Conservation (phyloP, 2,113 vertebrate species). For the Megatriorchis doriae region DNA sequence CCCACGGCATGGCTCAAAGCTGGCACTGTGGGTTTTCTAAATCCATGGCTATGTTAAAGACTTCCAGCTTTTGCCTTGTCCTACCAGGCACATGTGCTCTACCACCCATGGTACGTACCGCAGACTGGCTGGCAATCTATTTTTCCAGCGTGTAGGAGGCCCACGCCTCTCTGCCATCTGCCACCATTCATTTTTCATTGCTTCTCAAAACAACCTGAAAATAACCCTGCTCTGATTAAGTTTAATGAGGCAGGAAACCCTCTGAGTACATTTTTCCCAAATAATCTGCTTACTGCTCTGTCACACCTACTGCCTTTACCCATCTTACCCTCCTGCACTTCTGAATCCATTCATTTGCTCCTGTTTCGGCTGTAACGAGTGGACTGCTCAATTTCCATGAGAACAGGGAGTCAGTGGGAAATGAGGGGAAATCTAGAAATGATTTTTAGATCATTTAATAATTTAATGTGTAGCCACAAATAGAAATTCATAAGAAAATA, state of each 20-base stretch:
- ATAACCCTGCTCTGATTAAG: not conserved
- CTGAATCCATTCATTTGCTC: not conserved
- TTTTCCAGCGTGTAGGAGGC: not conserved
- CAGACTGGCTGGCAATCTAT: not conserved
- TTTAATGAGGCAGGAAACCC: not conserved
- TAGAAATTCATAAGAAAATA: not conserved
- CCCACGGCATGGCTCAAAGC: accelerated
- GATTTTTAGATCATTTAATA: not conserved
- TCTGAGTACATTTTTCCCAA: not conserved
- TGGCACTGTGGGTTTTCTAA: not conserved
- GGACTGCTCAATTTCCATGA: not conserved
- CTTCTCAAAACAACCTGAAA: conserved; percentile 1
- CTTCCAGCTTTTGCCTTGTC: not conserved
- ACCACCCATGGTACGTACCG: not conserved
- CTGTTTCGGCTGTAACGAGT: not conserved
- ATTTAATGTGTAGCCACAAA: not conserved
- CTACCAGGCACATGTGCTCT: not conserved
- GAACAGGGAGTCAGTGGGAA: not conserved
- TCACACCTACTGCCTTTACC: not conserved
- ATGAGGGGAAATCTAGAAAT: not conserved
- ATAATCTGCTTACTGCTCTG: not conserved
- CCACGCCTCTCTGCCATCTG: conserved; percentile 10
- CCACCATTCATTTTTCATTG: not conserved
- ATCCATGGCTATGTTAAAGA: not conserved
- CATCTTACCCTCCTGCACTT: not conserved